These are phyloP conservation scores for Heliconius ethilla DNA, from an alignment of 2,888 invertebrate genomes.

Conservation along the genomic window DNA sequence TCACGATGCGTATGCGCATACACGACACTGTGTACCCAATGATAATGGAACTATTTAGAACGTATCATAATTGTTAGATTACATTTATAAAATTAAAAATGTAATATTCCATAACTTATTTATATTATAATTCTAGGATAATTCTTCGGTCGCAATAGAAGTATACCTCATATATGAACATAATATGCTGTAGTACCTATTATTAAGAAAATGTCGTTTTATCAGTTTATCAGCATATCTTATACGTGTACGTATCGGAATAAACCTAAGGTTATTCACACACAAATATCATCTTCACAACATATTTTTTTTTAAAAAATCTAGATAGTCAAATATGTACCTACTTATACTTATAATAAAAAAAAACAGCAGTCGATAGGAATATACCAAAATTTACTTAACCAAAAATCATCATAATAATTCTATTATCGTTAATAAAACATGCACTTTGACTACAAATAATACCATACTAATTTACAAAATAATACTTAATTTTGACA, in stretches of 20 bases:
- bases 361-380: background rate
- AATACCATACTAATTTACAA: background rate
- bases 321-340: background rate
- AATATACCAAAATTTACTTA: background rate
- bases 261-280: background rate
- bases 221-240: constrained; percentile 8
- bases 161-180: too few species aligned
- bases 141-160: too few species aligned
- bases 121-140: background rate
- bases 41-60: constrained; percentile 14
- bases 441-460: background rate
- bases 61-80: background rate
- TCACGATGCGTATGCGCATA: constrained; percentile 23
- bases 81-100: background rate
- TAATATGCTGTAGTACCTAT: background rate
- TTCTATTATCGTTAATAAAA: background rate
- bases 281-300: background rate
- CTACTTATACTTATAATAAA: too few species aligned
- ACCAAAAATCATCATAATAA: background rate
- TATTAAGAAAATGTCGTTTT: background rate
- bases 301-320: background rate
- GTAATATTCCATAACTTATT: background rate
- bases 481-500: background rate
- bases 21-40: constrained; percentile 8
- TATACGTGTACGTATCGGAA: background rate